These are phyloP conservation scores for Clupea harengus DNA, from an alignment of 2,113 vertebrate species.

Conservation along the genomic window DNA sequence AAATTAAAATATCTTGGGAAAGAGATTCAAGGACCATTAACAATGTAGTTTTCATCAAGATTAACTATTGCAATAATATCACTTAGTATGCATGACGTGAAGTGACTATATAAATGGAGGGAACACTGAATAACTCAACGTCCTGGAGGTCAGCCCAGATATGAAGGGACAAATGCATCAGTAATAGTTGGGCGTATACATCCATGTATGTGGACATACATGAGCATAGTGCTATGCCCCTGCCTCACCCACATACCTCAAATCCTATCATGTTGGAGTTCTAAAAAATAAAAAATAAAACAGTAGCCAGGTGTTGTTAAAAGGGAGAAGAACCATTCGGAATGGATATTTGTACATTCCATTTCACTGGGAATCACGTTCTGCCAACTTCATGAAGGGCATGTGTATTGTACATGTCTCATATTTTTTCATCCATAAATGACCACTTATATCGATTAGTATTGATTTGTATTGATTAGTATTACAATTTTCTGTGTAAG, in stretches of 20 bases:
- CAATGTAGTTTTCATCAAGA: not conserved
- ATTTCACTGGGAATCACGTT: not conserved
- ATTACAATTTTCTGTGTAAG: too few species aligned
- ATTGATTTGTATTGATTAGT: too few species aligned
- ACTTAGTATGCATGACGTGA: not conserved
- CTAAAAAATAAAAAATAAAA: conserved; percentile 28
- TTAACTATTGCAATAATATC: too few species aligned
- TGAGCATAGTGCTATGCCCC: conserved; percentile 19
- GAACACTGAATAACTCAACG: not conserved
- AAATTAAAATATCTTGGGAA: too few species aligned
- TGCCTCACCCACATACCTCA: not conserved
- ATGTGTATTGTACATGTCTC: not conserved
- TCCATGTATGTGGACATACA: conserved; percentile 51
- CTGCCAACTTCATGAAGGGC: not conserved
- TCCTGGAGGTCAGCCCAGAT: not conserved
- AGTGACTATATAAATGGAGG: not conserved
- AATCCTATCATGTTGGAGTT: conserved; percentile 1
- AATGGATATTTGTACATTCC: not conserved
- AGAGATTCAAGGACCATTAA: not conserved
- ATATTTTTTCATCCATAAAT: too few species aligned
- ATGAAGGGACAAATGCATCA: not conserved
- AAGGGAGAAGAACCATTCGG: not conserved
- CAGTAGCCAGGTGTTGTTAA: conserved; percentile 12
- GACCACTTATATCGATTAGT: too few species aligned
- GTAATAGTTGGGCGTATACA: not conserved